Conservation (phyloP, 2,797 vertebrate genomes). For the Poeciliopsis paucimaculata region DNA sequence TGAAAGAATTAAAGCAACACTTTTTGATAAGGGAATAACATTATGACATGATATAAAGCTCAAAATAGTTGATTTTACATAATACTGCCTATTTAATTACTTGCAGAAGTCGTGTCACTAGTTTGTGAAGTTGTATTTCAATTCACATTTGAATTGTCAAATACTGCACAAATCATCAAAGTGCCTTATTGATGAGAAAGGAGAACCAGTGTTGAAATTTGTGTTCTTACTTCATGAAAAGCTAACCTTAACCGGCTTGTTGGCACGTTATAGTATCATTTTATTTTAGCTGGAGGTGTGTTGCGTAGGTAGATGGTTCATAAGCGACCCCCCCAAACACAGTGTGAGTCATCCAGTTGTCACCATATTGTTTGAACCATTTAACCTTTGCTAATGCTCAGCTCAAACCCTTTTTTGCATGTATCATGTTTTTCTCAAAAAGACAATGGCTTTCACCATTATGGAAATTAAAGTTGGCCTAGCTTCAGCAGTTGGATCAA, state of each 20-base stretch:
- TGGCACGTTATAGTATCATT: neutral
- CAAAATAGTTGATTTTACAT: too few relatives aligned
- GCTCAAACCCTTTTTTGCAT: neutral
- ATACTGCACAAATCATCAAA: neutral
- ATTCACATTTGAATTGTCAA: neutral
- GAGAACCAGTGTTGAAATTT: neutral
- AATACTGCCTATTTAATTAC: neutral
- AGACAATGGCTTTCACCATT: neutral
- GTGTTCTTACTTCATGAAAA: neutral
- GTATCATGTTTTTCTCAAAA: neutral
- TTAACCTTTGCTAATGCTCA: slow-evolving; percentile 2
- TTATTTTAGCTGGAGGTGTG: neutral
- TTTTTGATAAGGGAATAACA: too few relatives aligned
- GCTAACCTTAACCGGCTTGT: neutral
- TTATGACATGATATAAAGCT: too few relatives aligned
- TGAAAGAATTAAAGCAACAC: too few relatives aligned
- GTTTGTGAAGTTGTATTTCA: neutral
- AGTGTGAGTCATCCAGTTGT: neutral
- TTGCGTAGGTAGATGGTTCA: neutral
- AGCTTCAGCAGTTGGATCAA: slow-evolving; percentile 2
- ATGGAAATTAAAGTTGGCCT: slow-evolving; percentile 1
- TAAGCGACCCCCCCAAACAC: neutral
- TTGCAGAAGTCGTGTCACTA: too few relatives aligned
- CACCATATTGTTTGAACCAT: neutral
- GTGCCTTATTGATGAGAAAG: neutral